Conservation (phyloP, 2,888 invertebrate genomes). For the Brenthis hecate region DNA sequence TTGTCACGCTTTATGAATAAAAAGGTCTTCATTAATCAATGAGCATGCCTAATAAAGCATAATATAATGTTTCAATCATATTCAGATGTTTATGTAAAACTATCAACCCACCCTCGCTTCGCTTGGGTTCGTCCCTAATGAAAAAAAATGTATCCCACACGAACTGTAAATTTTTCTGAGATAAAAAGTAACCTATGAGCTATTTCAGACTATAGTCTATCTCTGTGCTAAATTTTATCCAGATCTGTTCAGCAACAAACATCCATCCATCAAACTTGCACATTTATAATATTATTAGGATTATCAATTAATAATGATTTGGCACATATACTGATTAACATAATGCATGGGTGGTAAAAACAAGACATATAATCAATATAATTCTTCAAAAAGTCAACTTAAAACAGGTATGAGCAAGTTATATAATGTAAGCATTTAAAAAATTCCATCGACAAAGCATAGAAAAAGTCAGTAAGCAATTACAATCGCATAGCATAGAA, state of each 20-base stretch:
- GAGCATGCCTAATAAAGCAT: slow-evolving; percentile 2
- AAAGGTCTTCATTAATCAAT: slow-evolving; percentile 5
- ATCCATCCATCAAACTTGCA: too few species aligned
- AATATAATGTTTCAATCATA: slow-evolving; percentile 5
- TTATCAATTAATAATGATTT: background rate
- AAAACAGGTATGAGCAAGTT: background rate
- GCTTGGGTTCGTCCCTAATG: too few species aligned
- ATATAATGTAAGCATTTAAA: background rate
- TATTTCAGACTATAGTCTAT: too few species aligned
- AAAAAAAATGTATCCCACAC: too few species aligned
- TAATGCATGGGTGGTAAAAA: background rate
- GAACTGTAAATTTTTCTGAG: too few species aligned
- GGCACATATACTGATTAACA: background rate
- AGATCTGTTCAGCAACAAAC: too few species aligned
- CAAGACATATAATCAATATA: background rate
- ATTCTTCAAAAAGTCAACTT: background rate
- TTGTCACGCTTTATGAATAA: slow-evolving; percentile 1
- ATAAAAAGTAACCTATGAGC: too few species aligned
- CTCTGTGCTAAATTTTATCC: too few species aligned
- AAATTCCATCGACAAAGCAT: background rate
- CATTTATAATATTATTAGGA: background rate
- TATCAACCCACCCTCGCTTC: background rate
- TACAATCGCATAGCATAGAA: background rate
- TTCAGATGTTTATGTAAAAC: too few species aligned
- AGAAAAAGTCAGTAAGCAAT: background rate